Evolutionary conservation across 2,797 vertebrate genomes (phyloP).

Genomic region (Gila robusta): DNA sequence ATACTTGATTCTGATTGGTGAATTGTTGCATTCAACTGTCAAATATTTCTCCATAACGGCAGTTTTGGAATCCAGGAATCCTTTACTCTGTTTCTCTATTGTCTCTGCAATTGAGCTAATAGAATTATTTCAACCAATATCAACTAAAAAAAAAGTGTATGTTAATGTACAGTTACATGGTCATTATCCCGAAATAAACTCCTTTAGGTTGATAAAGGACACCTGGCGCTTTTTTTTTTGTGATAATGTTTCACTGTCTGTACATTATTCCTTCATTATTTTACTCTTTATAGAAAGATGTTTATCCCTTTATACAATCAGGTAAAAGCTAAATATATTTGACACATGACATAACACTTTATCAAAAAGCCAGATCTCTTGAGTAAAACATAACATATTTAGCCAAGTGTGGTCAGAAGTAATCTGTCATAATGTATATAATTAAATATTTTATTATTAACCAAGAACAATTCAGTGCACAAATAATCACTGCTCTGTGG

Average conservation of each 20-base stretch:
- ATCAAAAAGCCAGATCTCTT: slow-evolving; percentile 17
- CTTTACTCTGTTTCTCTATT: slow-evolving; percentile 14
- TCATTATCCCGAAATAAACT: not conserved
- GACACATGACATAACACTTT: not conserved
- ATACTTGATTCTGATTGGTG: not conserved
- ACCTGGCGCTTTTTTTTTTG: not conserved
- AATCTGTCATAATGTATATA: slow-evolving; percentile 47
- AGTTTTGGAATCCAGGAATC: not conserved
- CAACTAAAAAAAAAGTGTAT: not conserved
- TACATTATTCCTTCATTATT: not conserved
- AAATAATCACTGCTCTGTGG: slow-evolving; percentile 63
- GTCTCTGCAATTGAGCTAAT: not conserved
- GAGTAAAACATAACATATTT: slow-evolving; percentile 3
- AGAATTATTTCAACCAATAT: not conserved
- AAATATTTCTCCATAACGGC: not conserved
- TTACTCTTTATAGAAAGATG: slow-evolving; percentile 6
- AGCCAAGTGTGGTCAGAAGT: not conserved
- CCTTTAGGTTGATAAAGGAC: not conserved
- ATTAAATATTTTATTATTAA: slow-evolving; percentile 64
- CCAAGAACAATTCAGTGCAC: slow-evolving; percentile 66
- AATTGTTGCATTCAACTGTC: not conserved
- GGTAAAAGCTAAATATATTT: slow-evolving; percentile 3
- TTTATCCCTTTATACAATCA: slow-evolving; percentile 22
- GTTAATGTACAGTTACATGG: not conserved
- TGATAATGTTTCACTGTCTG: not conserved